These are phyloP conservation scores for Tyrophagus putrescentiae DNA, from an alignment of 1,140 invertebrate genomes.

Conservation along the genomic window DNA sequence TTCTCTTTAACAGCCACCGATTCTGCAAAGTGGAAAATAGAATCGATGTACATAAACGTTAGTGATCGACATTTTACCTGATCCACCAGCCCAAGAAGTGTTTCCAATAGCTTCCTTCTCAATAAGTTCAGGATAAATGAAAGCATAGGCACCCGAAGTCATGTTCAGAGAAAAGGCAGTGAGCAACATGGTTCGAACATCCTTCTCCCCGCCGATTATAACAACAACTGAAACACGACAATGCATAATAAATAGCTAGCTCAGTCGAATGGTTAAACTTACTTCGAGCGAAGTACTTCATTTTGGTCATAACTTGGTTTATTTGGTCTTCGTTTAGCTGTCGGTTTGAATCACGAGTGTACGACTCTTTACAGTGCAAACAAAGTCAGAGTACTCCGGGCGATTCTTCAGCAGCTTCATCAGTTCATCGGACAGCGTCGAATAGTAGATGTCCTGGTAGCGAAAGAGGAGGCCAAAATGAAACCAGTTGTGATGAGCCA, in stretches of 20 bases:
- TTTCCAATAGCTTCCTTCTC: constrained; percentile 43
- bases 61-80: constrained; percentile 21
- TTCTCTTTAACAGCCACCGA: constrained; percentile 7
- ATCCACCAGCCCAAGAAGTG: constrained; percentile 25
- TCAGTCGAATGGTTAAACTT: too few relatives aligned
- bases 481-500: constrained; percentile 24
- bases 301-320: constrained; percentile 20
- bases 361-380: constrained; percentile 24
- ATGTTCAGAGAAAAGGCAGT: constrained; percentile 82
- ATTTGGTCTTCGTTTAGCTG: constrained; percentile 26
- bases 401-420: constrained; percentile 2
- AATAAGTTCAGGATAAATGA: constrained; percentile 91
- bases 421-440: constrained; percentile 24
- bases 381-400: constrained; percentile 5
- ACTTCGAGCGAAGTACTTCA: constrained; percentile 26
- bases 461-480: constrained; percentile 26
- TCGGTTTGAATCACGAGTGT: constrained; percentile 23
- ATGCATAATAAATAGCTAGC: background rate
- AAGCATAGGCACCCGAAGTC: constrained; percentile 93
- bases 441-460: constrained; percentile 26
- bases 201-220: constrained; percentile 27
- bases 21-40: constrained; percentile 18
- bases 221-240: constrained; percentile 25
- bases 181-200: constrained; percentile 67
- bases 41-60: background rate